Percentiles rank a stretch among this genome's conserved stretches.
Conservation (phyloP, 2,888 invertebrate genomes). For the Orchesellides sinensis region DNA sequence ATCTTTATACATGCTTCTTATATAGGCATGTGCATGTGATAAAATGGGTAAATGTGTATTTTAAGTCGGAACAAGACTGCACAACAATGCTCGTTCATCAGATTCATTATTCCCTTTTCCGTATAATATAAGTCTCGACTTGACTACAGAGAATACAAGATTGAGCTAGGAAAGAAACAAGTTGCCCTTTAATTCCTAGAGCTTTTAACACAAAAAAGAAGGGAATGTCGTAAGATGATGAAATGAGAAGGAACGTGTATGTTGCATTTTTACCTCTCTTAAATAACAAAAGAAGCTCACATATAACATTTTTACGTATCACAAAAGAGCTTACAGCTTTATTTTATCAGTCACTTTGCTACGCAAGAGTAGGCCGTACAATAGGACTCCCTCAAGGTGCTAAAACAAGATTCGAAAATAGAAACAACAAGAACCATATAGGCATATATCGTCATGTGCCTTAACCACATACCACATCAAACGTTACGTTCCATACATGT, state of each 20-base stretch:
- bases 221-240: slow-evolving; percentile 55
- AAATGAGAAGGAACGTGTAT: slow-evolving; percentile 25
- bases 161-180: slow-evolving; percentile 35
- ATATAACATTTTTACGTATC: slow-evolving; percentile 27
- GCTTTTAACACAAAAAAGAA: slow-evolving; percentile 12
- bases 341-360: slow-evolving; percentile 23
- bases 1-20: too few species aligned
- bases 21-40: too few species aligned
- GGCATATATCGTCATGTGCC: too few species aligned
- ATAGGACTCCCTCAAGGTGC: slow-evolving; percentile 4
- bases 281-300: not conserved
- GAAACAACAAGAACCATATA: too few species aligned
- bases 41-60: too few species aligned
- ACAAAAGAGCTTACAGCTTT: slow-evolving; percentile 44
- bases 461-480: too few species aligned
- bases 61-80: too few species aligned
- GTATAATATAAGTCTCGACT: slow-evolving; percentile 32
- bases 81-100: too few species aligned
- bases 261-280: not conserved
- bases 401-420: not conserved
- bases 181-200: slow-evolving; percentile 49
- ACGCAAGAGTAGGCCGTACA: slow-evolving; percentile 9
- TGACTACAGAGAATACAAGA: slow-evolving; percentile 28
- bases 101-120: slow-evolving; percentile 33
- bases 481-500: too few species aligned